These are phyloP conservation scores for Mormyrus lacerda DNA, from an alignment of 2,113 vertebrate species.

Conservation along the genomic window DNA sequence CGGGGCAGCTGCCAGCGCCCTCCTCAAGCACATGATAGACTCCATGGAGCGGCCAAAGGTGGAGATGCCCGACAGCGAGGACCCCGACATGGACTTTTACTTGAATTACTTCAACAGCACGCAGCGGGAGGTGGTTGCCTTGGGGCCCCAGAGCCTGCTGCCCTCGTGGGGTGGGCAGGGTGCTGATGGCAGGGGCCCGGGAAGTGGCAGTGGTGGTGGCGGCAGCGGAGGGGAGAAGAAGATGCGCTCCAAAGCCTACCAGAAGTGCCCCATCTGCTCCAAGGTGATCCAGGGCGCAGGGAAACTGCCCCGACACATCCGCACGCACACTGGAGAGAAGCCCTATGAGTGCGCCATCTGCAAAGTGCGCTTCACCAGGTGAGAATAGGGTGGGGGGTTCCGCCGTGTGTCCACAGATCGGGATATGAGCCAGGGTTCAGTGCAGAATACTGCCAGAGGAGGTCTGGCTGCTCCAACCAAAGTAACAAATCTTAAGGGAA, in stretches of 20 bases:
- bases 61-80: slow-evolving; percentile 74
- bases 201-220: slow-evolving; percentile 33
- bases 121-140: slow-evolving; percentile 64
- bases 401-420: neutral
- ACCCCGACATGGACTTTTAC: slow-evolving; percentile 95
- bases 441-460: neutral
- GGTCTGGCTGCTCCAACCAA: neutral
- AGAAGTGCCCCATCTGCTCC: slow-evolving; percentile 97
- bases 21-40: slow-evolving; percentile 19
- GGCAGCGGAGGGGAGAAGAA: slow-evolving; percentile 69
- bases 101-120: slow-evolving; percentile 93
- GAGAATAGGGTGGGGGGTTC: slow-evolving; percentile 28
- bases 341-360: slow-evolving; percentile 95
- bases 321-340: slow-evolving; percentile 97
- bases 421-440: slow-evolving; percentile 10
- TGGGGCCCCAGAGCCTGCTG: slow-evolving; percentile 66
- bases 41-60: slow-evolving; percentile 53
- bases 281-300: slow-evolving; percentile 89
- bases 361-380: slow-evolving; percentile 77
- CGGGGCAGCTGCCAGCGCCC: slow-evolving; percentile 47
- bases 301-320: slow-evolving; percentile 95
- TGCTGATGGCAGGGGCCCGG: slow-evolving; percentile 29
- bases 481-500: neutral
- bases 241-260: slow-evolving; percentile 98
- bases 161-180: slow-evolving; percentile 68